Base-by-base conservation (phyloP, 2,113 vertebrate species). In the Columba janthina region DNA sequence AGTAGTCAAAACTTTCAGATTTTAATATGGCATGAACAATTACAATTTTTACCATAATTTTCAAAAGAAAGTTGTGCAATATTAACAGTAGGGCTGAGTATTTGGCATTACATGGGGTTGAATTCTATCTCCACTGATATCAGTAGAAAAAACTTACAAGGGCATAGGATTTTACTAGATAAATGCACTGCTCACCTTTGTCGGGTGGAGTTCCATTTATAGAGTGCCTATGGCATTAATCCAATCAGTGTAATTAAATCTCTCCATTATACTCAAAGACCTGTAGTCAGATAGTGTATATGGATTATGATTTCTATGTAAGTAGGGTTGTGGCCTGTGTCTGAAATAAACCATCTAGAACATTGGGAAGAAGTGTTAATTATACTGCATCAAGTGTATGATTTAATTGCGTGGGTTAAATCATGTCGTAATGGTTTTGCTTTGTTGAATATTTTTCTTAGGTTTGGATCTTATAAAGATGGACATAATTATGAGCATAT, bases 391-490 rank as follows among this genome's bases (percentile, higher is more conserved):
- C 36, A 79, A 65, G 12, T 26, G 5, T 31, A 28, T 58, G 10
- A 51, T 86, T 81, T 81, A 85, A 71, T 72, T 82, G 36, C 34
- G 25, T 56, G 11, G 12, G 17, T 82, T 91, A 82, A 66, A 72
- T 57, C 32, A 38, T 20, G 7, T 79, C 76, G 21, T 93, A 92
- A 94, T 58, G 28, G 11, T 75, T 76, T 97, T 96, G 44, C 50
- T 75, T 72, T 97, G 32, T 74, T 58, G 20, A 44, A 95, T 93
- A 19, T 89, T 92, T 95, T 94, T 94, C 73, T 90, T 84, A 98
- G 98, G 89, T 98, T 98, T 98, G 98, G 97, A 94, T 98, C 98
- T 76, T 98, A 98, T 12, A 98, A 98, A 97, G 97, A 97, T 81
- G 97, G 98, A 81, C 98, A 98, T 76, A 97, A 98, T 93, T 92